phyloP scores from a whole-genome alignment of 1,140 invertebrate species.

The Bombus waltoni region DNA sequence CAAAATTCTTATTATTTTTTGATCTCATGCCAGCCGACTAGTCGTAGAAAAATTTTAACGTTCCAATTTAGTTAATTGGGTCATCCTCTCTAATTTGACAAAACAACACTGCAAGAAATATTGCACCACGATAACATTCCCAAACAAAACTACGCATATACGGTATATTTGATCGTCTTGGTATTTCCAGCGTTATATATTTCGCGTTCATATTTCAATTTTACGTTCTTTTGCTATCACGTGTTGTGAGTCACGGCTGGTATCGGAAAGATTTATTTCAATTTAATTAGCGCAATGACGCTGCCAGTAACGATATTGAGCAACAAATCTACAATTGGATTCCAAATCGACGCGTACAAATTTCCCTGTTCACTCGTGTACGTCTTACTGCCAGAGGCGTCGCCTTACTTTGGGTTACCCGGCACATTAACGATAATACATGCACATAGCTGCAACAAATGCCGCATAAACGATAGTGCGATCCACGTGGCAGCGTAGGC shows the following conservation, averaged over 20 bases:
- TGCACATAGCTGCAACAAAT: constrained; percentile 79
- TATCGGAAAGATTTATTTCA: background rate
- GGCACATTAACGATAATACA: constrained; percentile 75
- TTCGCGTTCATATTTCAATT: background rate
- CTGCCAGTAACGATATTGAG: too few species aligned
- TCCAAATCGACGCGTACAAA: background rate
- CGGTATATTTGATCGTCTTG: too few species aligned
- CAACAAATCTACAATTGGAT: background rate
- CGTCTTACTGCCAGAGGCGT: constrained; percentile 19
- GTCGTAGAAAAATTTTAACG: too few species aligned
- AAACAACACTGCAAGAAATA: too few species aligned
- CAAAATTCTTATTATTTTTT: background rate
- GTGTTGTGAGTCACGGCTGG: background rate
- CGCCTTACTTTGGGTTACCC: constrained; percentile 42
- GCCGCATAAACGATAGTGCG: constrained; percentile 79
- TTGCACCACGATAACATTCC: too few species aligned
- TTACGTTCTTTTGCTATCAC: background rate
- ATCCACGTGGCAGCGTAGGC: constrained; percentile 79
- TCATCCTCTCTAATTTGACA: too few species aligned
- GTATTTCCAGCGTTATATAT: too few species aligned
- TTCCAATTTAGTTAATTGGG: too few species aligned
- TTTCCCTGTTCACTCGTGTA: constrained; percentile 4
- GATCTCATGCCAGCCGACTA: too few species aligned
- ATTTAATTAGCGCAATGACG: too few species aligned
- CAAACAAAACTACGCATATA: too few species aligned